These are phyloP conservation scores for Nomada flava DNA, from an alignment of 2,888 invertebrate genomes.

Conservation along the genomic window DNA sequence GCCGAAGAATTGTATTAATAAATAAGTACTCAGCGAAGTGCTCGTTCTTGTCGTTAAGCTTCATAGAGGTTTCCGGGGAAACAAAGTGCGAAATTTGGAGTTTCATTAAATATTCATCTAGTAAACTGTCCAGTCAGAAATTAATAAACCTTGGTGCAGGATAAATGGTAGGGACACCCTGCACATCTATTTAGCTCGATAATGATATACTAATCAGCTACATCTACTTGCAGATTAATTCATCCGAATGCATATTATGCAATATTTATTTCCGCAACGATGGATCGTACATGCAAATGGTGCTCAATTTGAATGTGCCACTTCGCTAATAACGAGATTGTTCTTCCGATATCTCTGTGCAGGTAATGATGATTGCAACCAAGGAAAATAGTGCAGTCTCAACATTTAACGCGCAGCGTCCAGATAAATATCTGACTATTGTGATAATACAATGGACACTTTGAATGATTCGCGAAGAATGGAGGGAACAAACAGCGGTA, in stretches of 20 bases:
- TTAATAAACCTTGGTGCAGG: background rate
- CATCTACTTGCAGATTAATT: background rate
- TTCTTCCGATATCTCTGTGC: background rate
- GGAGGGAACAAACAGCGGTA: background rate
- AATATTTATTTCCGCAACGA: background rate
- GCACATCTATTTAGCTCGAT: background rate
- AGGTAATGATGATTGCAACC: background rate
- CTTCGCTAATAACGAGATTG: background rate
- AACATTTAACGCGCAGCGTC: background rate
- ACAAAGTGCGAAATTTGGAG: background rate
- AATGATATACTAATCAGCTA: constrained; percentile 2
- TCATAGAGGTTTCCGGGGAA: background rate
- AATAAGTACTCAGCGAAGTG: constrained; percentile 2
- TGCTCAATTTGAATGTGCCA: background rate
- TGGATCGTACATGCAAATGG: background rate
- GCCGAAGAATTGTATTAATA: constrained; percentile 32
- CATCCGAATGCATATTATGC: background rate
- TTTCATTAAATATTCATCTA: background rate
- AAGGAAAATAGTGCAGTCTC: background rate
- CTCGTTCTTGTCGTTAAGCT: background rate
- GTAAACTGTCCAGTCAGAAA: background rate
- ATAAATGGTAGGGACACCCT: background rate
- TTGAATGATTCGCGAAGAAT: background rate
- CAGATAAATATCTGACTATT: background rate
- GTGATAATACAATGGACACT: background rate